phyloP scores from a whole-genome alignment of 2,888 invertebrate genomes.

The Geotrupes spiniger region DNA sequence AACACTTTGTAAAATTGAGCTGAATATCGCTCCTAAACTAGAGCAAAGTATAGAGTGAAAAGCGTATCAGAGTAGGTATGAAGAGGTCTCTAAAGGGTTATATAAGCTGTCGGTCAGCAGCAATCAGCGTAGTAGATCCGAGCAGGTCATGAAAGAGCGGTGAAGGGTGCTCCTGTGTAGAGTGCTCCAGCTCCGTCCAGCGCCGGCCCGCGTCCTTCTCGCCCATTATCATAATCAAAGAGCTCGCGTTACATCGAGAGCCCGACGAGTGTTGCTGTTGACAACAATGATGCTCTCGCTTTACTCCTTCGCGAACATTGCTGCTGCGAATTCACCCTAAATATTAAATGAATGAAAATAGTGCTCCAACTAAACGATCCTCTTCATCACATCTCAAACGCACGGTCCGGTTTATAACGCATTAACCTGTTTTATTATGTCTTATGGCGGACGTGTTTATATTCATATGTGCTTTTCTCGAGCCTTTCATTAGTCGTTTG shows the following conservation, averaged over 20 bases:
- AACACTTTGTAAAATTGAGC: slow-evolving; percentile 13
- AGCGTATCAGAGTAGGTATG: slow-evolving; percentile 21
- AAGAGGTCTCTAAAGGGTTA: slow-evolving; percentile 35
- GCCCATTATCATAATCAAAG: slow-evolving; percentile 34
- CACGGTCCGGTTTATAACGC: too few species aligned
- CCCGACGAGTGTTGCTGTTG: slow-evolving; percentile 27
- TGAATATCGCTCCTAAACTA: slow-evolving; percentile 16
- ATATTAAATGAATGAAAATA: too few species aligned
- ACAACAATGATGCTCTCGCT: slow-evolving; percentile 24
- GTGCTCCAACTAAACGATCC: too few species aligned
- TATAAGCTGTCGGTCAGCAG: slow-evolving; percentile 39
- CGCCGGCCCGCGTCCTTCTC: slow-evolving; percentile 24
- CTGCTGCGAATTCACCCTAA: slow-evolving; percentile 6
- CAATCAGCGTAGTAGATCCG: slow-evolving; percentile 28
- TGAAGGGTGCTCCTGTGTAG: slow-evolving; percentile 27
- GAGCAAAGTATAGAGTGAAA: slow-evolving; percentile 15
- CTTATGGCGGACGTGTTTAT: too few species aligned
- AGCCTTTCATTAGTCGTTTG: too few species aligned
- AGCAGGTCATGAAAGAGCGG: slow-evolving; percentile 32
- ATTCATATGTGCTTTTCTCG: too few species aligned
- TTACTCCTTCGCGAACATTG: slow-evolving; percentile 20
- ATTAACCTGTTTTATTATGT: too few species aligned
- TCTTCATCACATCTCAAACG: too few species aligned
- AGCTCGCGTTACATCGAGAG: slow-evolving; percentile 31
- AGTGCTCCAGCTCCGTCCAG: slow-evolving; percentile 29